Percentiles rank a stretch among this genome's conserved stretches.
Conservation (phyloP, 2,113 vertebrate genomes). For the Mus spicilegus region DNA sequence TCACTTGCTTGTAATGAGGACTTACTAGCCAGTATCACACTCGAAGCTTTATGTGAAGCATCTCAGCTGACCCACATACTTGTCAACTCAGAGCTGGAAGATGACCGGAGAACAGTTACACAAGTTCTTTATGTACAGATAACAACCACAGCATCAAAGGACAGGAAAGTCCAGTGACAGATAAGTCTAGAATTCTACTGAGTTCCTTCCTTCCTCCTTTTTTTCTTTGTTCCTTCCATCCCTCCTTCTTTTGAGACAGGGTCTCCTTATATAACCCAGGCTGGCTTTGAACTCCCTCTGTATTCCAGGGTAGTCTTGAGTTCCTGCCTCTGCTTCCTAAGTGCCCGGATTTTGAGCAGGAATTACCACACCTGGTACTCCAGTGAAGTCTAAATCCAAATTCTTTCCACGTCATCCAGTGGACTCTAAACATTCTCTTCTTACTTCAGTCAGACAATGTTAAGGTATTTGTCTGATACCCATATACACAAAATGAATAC, state of each 20-base stretch:
- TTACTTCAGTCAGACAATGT: not conserved
- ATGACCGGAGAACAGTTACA: not conserved
- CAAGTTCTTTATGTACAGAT: not conserved
- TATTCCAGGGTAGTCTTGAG: not conserved
- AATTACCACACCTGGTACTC: not conserved
- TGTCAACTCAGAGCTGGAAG: not conserved
- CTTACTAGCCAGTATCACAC: not conserved
- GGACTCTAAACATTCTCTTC: not conserved
- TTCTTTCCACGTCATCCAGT: slow-evolving; percentile 17
- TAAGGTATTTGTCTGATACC: not conserved
- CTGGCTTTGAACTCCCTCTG: not conserved
- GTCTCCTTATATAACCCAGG: not conserved
- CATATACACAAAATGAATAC: not conserved
- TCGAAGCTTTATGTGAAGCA: not conserved
- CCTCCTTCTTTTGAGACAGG: not conserved
- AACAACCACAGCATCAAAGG: not conserved
- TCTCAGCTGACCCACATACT: not conserved
- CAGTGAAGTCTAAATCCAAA: not conserved
- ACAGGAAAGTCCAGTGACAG: not conserved
- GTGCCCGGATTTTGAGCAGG: not conserved
- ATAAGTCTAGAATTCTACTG: not conserved
- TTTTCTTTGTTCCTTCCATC: not conserved
- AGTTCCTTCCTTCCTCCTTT: not conserved
- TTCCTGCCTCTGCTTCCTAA: not conserved
- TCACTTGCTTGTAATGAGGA: not conserved